Base-by-base conservation (phyloP, 1,140 invertebrate species). In the Leptinotarsa lineolata region DNA sequence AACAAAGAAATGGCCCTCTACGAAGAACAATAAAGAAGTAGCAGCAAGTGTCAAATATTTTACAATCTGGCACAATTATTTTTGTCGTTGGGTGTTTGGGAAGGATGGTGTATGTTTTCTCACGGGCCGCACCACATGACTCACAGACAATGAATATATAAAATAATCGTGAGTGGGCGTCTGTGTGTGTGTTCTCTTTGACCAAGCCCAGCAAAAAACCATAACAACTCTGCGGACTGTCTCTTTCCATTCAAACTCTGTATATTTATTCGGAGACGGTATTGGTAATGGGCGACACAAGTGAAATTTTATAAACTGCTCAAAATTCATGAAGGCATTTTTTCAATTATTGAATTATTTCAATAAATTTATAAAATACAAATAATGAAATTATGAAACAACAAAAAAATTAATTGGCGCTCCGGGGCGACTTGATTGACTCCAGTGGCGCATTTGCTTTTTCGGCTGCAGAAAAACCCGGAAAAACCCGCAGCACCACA, bases 61-160 rank as follows among this genome's bases (percentile, higher is more conserved):
- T 54, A 11, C 20, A 3, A 63, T 63, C 60, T 13, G 20, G 22
- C 60, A 63, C 60, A 63, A 63, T 59, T 68, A 68, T 68, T 68
- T 68, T 48, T 46, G 30, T 46, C 45, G 66, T 44, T 20, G 30
- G 45, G 45, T 68, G 66, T 24, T 68, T 65, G 30, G 30, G 24
- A 65, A 21, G 12, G 63, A 39, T 46, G 21, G 66, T 68, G 66
- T 46, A 16, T 68, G 39, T 46, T 44, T 68, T 68, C 66, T 68
- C 66, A 68, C 66, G 66, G 45, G 30, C 63, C 63, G 63, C 63
- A 24, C 63, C 63, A 65, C 63, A 68, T 68, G 66, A 68, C 30
- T 68, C 66, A 68, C 66, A 48, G 66, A 68, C 66, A 68, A 68
- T 68, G 66, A 68, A 68, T 68, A 68, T 68, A 68, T 68, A 68